Evolutionary conservation across 2,888 invertebrate species (phyloP), one percentile per base, ranked within the genome.

Genomic region (Heliconius sara): DNA sequence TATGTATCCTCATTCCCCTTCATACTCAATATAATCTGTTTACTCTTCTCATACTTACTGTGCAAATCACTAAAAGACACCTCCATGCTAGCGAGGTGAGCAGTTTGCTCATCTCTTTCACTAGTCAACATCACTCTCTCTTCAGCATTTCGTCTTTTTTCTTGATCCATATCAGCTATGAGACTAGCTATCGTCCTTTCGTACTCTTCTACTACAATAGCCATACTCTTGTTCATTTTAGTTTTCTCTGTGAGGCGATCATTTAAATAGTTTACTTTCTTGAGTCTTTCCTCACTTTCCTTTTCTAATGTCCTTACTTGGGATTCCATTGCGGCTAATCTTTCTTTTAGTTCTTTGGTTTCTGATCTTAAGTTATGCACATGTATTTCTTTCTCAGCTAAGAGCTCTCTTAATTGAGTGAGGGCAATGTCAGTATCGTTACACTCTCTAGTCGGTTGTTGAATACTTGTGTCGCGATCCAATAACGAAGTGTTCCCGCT

Each of bases 151-250:
- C 95, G 91, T 87, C 96, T 96, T 85, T 96, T 96, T 81, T 97
- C 96, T 85, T 96, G 96, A 86, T 97, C 97, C 84, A 96, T 97
- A 88, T 97, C 97, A 70, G 96, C 96, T 86, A 97, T 96, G 87
- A 97, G 95, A 89, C 96, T 96, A 27, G 97, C 96, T 87, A 97
- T 97, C 81, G 97, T 97, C 88, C 97, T 97, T 89, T 97, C 97
- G 92, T 97, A 97, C 87, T 97, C 97, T 87, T 97, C 96, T 86
- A 97, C 96, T 72, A 97, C 96, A 84, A 96, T 95, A 85, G 97
- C 97, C 93, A 96, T 92, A 85, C 95, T 95, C 86, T 91, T 92
- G 88, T 96, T 95, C 79, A 91, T 88, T 90, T 90, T 95, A 39
- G 89, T 95, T 84, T 93, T 95, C 83, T 95, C 94, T 52, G 86